These are phyloP conservation scores for Limnothrissa miodon DNA, from an alignment of 2,113 vertebrate species.

Conservation along the genomic window DNA sequence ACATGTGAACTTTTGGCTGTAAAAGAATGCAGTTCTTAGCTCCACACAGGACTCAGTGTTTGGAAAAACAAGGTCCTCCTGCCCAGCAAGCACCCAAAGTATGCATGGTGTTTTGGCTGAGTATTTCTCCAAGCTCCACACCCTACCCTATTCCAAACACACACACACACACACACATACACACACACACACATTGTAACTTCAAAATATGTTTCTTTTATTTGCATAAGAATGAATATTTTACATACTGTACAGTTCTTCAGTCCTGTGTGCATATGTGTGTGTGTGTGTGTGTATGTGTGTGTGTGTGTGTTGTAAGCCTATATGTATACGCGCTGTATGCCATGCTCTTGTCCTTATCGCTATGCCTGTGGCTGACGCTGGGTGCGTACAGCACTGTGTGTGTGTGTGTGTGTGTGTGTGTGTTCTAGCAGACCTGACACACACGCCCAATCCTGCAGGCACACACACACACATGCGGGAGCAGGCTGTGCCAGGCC, in stretches of 20 bases:
- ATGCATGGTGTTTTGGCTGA: not conserved
- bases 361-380: not conserved
- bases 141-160: not conserved
- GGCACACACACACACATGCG: too few relatives aligned
- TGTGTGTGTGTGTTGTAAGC: too few relatives aligned
- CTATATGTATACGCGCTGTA: not conserved
- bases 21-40: not conserved
- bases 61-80: not conserved
- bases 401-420: too few relatives aligned
- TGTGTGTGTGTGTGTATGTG: not conserved
- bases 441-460: too few relatives aligned
- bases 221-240: too few relatives aligned
- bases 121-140: not conserved
- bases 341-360: not conserved
- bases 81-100: not conserved
- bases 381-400: not conserved
- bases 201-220: too few relatives aligned
- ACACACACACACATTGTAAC: not conserved
- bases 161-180: constrained; percentile 21
- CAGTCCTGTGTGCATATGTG: too few relatives aligned
- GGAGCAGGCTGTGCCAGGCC: too few relatives aligned
- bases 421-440: not conserved
- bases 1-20: not conserved
- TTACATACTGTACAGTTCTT: too few relatives aligned
- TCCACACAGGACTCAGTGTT: not conserved